A percentile compares a stretch with the other conserved stretches of the same genome.
These are phyloP conservation scores for Halcyon leucocephala DNA, from an alignment of 2,797 vertebrate species.

Conservation along the genomic window DNA sequence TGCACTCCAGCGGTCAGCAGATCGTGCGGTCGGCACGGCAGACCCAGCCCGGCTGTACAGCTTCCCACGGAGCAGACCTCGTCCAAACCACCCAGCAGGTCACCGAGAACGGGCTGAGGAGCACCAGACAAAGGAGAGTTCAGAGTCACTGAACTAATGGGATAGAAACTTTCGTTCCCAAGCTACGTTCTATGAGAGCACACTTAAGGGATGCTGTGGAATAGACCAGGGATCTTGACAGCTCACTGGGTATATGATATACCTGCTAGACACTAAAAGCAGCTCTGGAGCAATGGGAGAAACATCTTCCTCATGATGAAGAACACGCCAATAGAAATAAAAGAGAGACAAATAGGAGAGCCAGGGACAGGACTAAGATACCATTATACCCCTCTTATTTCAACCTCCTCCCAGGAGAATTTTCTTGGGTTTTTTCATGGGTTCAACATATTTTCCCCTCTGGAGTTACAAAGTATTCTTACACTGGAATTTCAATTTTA, in stretches of 20 bases:
- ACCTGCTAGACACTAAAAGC: background rate
- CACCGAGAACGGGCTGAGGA: background rate
- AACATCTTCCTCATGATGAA: background rate
- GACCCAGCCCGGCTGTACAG: background rate
- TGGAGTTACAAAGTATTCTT: background rate
- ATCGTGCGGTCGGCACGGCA: accelerated
- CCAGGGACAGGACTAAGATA: background rate
- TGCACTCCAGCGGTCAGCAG: background rate
- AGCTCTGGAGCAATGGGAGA: background rate
- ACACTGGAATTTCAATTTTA: background rate
- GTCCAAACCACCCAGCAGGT: background rate
- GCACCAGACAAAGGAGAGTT: background rate
- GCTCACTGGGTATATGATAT: background rate
- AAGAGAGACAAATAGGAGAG: background rate
- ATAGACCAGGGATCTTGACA: background rate
- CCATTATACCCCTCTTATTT: background rate
- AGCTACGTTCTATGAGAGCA: background rate
- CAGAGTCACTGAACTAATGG: background rate
- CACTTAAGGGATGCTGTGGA: background rate
- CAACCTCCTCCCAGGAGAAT: background rate
- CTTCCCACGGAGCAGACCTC: background rate
- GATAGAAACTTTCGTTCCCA: background rate
- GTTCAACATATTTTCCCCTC: background rate
- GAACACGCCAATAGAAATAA: background rate
- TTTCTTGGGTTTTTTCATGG: background rate